Base-by-base conservation (phyloP, 1,140 invertebrate genomes). In the Nasonia longicornis region DNA sequence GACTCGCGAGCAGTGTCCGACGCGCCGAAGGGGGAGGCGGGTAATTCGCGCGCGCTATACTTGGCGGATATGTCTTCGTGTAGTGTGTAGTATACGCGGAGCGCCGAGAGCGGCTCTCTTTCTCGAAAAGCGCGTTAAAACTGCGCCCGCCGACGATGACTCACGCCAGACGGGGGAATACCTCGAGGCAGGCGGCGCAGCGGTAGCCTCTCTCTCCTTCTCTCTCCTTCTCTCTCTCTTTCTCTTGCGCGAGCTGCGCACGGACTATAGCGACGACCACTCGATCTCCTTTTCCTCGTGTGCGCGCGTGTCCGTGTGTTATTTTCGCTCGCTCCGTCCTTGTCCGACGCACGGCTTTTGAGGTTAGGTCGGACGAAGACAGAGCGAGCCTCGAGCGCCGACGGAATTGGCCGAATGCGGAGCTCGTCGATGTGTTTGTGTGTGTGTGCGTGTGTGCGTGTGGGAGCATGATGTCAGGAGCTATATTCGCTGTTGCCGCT, bases 41-140 rank as follows among this genome's bases (percentile, higher is more conserved):
- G 48, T 63, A 26, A 45, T 8, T 22, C 71, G 42, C 72, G 42
- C 72, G 42, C 72, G 42, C 29, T 42, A 42, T 42, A 16, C 45
- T 48, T 12, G 45, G 45, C 52, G 20, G 52, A 58, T 58, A 58
- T 58, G 20, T 58, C 4, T 26, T 26, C 26, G 26, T 2, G 20
- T 58, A 16, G 52, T 26, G 20, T n/a, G 3, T 16, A 26, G 26
- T n/a, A 31, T 35, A 38, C 20, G 26, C 20, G 26, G 58, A 74
- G 72, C 72, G 42, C 20, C 38, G 72, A 58, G 67, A 78, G 67
- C 35, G 11, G 22, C 20, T 16, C 69, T 74, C 63, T 78, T 78
- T 74, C 81, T 73, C 29, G 81, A 79, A 79, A 82, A 82, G 81
- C 81, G 72, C 81, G 81, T 82, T 76, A 70, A 79, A 82, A 82